Evolutionary conservation across 2,888 invertebrate genomes (phyloP), one percentile per base, ranked within the genome.

Genomic region (Drosophila kuntzei): DNA sequence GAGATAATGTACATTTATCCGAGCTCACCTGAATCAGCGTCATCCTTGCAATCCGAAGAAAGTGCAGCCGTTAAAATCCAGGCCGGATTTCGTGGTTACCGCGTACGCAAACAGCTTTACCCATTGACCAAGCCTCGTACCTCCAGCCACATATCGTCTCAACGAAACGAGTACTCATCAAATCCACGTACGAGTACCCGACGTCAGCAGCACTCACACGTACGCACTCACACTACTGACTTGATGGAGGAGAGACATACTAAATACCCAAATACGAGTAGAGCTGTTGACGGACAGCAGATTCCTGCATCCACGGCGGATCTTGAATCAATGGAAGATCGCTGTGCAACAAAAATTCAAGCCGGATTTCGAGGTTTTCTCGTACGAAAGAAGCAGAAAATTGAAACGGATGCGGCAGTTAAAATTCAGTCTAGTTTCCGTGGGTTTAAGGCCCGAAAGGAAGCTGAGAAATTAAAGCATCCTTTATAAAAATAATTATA

Each of bases 41-140:
- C 77, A 49, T 80, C 79, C 54, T 72, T 87, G 65, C 90, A 87
- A 76, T 89, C 85, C 36, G 92, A 92, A 80, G 92, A 92, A 68
- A 90, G 84, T 76, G 94, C 94, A 22, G 94, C 94, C 9, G 93
- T 93, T 11, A 94, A 93, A 81, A 94, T 94, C 54, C 94, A 94
- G 89, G 94, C 94, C 39, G 93, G 93, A 55, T 94, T 94, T 80
- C 92, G 94, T 27, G 94, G 94, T 1, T 94, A 93, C 73, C 92
- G 93, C 2, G 93, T 93, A 9, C 91, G 93, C n/a, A 93, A 93
- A 67, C 93, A 93, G 61, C 74, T 93, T 34, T 90, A 89, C 34
- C 64, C 63, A n/a, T 61, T 76, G n/a, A 72, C 53, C 47, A 80
- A 77, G 51, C 49, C 62, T 46, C 60, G 61, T 4, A 43, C 41